phyloP scores from a whole-genome alignment of 2,797 vertebrate species.

The Macrochelys suwanniensis region DNA sequence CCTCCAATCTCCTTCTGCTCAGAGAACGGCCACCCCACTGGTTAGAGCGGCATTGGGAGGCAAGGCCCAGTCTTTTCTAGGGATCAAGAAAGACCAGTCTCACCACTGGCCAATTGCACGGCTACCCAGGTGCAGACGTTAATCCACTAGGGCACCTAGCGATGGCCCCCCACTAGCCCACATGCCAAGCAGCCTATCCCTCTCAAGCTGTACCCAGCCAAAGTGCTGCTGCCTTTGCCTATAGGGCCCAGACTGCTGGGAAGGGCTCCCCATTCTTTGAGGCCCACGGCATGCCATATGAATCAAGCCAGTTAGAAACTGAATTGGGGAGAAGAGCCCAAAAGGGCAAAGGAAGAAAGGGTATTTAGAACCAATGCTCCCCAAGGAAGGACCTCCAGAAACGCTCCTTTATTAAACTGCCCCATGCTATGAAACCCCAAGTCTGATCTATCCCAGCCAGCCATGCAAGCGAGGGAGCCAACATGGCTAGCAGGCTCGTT shows the following conservation, averaged over 20 bases:
- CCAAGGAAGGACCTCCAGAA: neutral
- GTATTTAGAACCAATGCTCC: too few relatives aligned
- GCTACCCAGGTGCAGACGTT: neutral
- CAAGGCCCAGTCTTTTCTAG: neutral
- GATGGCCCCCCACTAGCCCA: too few relatives aligned
- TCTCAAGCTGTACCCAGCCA: too few relatives aligned
- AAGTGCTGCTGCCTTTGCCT: neutral
- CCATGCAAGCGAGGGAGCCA: neutral
- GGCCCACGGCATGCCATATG: neutral
- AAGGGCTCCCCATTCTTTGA: neutral
- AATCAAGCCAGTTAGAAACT: neutral
- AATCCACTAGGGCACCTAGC: neutral
- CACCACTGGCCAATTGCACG: neutral
- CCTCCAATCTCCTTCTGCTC: neutral
- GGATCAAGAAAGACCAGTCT: neutral
- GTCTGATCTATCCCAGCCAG: neutral
- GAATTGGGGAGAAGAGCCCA: neutral
- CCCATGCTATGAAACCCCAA: neutral
- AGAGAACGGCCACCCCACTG: too few relatives aligned
- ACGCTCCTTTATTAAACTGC: neutral
- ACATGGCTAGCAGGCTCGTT: neutral
- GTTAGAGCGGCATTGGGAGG: rapidly evolving
- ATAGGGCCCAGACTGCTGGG: neutral
- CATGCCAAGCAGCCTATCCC: too few relatives aligned
- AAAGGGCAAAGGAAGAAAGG: neutral